Percentiles rank a stretch among this genome's conserved stretches.
Evolutionary conservation across 37 sponge, comb jelly and placozoan genomes (phyloP).

Genomic region (Aplysina aerophoba): DNA sequence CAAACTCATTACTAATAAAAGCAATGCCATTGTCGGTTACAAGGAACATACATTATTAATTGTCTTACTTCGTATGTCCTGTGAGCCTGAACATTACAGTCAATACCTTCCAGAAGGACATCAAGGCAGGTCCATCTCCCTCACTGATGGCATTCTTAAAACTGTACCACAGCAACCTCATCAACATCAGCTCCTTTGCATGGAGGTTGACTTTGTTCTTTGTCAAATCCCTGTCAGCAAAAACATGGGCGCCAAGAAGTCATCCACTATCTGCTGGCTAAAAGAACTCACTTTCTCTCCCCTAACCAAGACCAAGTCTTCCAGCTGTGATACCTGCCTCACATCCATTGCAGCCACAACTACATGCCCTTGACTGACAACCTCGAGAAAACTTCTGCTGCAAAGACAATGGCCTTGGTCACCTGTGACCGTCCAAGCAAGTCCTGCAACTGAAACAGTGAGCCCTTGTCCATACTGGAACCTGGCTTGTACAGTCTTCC

Average conservation of each 20-base stretch:
- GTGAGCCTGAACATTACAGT: constrained; percentile 22
- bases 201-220: not conserved
- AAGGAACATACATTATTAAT: too few relatives aligned
- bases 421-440: constrained; percentile 50
- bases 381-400: constrained; percentile 36
- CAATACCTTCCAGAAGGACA: constrained; percentile 29
- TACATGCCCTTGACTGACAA: constrained; percentile 35
- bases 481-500: constrained; percentile 21
- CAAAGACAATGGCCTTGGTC: constrained; percentile 22
- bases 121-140: constrained; percentile 15
- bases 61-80: constrained; percentile 11
- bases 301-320: not conserved
- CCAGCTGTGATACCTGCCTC: not conserved
- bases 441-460: constrained; percentile 57
- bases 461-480: constrained; percentile 44
- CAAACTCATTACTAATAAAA: too few relatives aligned
- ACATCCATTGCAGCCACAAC: constrained; percentile 45
- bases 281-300: not conserved
- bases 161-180: constrained; percentile 21
- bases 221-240: not conserved
- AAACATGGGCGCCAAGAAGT: constrained; percentile 14
- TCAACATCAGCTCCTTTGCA: constrained; percentile 13
- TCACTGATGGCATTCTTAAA: constrained; percentile 32
- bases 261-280: constrained; percentile 3
- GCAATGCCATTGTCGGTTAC: too few relatives aligned